phyloP scores from a whole-genome alignment of 2,113 vertebrate genomes.

The Dicrurus megarhynchus region DNA sequence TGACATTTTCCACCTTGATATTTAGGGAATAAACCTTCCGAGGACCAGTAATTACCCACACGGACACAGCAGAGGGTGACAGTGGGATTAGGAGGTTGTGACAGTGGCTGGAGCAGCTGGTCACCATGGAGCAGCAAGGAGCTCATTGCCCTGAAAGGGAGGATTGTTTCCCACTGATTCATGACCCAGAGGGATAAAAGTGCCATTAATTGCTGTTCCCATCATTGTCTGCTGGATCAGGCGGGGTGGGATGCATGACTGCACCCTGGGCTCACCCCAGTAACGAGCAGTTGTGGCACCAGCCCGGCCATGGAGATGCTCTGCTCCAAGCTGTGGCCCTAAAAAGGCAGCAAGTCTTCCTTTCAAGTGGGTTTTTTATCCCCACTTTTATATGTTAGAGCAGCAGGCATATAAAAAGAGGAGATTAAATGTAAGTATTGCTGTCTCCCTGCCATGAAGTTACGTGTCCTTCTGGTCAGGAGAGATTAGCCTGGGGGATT shows the following conservation, averaged over 20 bases:
- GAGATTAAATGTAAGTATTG: neutral
- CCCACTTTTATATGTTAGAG: neutral
- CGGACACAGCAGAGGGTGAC: neutral
- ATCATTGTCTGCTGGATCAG: neutral
- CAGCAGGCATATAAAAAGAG: neutral
- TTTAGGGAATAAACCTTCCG: neutral
- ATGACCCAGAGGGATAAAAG: neutral
- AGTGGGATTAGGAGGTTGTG: neutral
- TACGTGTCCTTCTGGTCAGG: neutral
- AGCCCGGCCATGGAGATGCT: neutral
- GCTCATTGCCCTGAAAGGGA: conserved; percentile 9
- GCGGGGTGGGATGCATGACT: neutral
- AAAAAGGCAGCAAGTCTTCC: neutral
- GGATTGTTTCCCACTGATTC: conserved; percentile 2
- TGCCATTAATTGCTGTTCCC: neutral
- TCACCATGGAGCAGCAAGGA: neutral
- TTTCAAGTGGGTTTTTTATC: neutral
- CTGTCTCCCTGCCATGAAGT: neutral
- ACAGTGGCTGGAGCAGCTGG: neutral
- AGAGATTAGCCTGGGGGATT: conserved; percentile 17
- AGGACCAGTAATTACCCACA: neutral
- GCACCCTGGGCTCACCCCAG: neutral
- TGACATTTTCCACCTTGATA: neutral
- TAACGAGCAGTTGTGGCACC: neutral
- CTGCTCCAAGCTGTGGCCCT: neutral